These are phyloP conservation scores for Hydrotaea diabolus DNA, from an alignment of 2,888 invertebrate genomes.

Conservation along the genomic window DNA sequence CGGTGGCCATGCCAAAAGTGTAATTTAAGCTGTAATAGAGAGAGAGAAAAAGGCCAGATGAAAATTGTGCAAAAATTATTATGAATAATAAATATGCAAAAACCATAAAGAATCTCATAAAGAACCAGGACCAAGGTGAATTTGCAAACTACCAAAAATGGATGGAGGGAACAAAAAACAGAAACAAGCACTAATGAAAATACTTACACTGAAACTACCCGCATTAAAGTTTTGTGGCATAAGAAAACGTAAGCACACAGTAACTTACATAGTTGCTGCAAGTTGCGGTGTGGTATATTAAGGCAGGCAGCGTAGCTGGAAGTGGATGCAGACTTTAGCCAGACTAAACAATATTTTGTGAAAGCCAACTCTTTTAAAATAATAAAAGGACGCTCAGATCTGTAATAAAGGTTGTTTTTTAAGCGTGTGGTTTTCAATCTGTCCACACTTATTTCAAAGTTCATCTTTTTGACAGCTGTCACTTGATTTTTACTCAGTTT, in stretches of 20 bases:
- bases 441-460: too few relatives aligned
- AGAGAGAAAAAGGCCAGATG: background rate
- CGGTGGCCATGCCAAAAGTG: background rate
- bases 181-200: conserved; percentile 31
- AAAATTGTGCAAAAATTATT: conserved; percentile 39
- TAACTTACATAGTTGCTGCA: background rate
- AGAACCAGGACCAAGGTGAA: background rate
- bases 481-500: too few relatives aligned
- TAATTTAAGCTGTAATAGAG: background rate
- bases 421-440: too few relatives aligned
- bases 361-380: too few relatives aligned
- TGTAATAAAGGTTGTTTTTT: too few relatives aligned
- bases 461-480: too few relatives aligned
- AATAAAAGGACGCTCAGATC: too few relatives aligned
- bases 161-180: background rate
- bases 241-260: background rate
- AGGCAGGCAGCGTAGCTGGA: too few relatives aligned
- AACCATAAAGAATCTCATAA: conserved; percentile 17
- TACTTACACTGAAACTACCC: background rate
- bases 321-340: too few relatives aligned
- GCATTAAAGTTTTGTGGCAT: conserved; percentile 5
- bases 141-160: background rate
- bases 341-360: too few relatives aligned
- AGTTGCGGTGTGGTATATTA: background rate
- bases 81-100: conserved; percentile 50